A percentile compares a stretch with the other conserved stretches of the same genome.
Evolutionary conservation across 2,113 vertebrate genomes (phyloP).

Genomic region (Limnothrissa miodon): DNA sequence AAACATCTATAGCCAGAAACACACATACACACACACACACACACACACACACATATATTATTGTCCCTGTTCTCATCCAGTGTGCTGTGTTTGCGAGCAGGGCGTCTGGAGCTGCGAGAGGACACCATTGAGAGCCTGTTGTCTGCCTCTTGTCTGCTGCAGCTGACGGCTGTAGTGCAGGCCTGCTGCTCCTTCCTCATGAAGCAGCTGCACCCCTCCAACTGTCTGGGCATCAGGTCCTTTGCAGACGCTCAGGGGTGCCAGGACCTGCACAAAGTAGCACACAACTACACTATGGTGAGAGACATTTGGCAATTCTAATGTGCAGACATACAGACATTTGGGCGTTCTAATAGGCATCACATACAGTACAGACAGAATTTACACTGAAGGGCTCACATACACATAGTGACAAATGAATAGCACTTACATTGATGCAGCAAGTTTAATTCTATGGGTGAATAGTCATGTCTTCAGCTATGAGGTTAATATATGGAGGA

Average conservation of each 20-base stretch:
- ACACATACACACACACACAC: no score
- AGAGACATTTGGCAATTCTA: conserved; percentile 45
- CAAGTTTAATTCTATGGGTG: no score
- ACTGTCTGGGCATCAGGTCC: conserved; percentile 95
- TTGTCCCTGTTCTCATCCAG: conserved; percentile 5
- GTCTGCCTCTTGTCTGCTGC: conserved; percentile 92
- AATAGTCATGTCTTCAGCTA: no score
- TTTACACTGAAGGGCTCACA: not conserved
- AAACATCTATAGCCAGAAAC: no score
- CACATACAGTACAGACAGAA: no score
- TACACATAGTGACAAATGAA: not conserved
- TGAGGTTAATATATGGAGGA: no score
- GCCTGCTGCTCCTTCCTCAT: conserved; percentile 95
- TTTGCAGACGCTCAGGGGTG: conserved; percentile 96
- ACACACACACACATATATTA: no score
- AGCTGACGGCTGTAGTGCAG: conserved; percentile 93
- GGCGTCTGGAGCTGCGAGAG: conserved; percentile 92
- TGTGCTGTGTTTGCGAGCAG: conserved; percentile 58
- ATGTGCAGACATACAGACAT: no score
- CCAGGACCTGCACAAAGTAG: conserved; percentile 90
- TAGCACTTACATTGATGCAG: not conserved
- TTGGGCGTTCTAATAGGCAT: no score
- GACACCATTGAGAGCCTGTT: conserved; percentile 95
- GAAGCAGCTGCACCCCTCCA: conserved; percentile 98
- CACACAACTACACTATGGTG: conserved; percentile 98